Evolutionary conservation across 2,797 vertebrate genomes (phyloP).

Genomic region (Peromyscus eremicus): DNA sequence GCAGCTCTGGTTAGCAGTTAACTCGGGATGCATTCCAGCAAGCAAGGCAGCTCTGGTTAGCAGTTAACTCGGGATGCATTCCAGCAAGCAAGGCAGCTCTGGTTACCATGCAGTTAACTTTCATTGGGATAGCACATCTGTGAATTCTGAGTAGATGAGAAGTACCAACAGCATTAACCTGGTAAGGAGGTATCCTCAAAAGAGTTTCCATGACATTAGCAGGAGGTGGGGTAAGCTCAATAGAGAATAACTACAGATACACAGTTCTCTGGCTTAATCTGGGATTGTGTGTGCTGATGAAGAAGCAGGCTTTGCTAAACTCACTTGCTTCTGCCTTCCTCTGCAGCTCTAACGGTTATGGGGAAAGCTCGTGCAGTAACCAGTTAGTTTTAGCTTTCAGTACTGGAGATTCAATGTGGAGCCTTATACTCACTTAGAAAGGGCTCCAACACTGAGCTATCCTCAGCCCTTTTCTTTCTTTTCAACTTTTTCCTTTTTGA

Average conservation of each 20-base stretch:
- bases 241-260: not conserved
- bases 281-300: not conserved
- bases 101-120: not conserved
- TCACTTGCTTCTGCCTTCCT: not conserved
- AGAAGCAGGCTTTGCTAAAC: not conserved
- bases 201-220: not conserved
- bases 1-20: not conserved
- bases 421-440: not conserved
- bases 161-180: not conserved
- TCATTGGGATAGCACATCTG: not conserved
- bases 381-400: not conserved
- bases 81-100: not conserved
- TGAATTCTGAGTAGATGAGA: not conserved
- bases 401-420: not conserved
- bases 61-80: not conserved
- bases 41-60: not conserved
- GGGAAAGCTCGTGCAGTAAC: not conserved
- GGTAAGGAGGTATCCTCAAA: not conserved
- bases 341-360: not conserved
- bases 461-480: not conserved
- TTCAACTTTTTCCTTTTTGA: not conserved
- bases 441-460: not conserved
- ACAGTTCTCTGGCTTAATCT: not conserved
- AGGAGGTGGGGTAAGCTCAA: not conserved
- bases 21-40: not conserved